These are phyloP conservation scores for Galerucella pusilla DNA, from an alignment of 2,888 invertebrate genomes.

Conservation along the genomic window DNA sequence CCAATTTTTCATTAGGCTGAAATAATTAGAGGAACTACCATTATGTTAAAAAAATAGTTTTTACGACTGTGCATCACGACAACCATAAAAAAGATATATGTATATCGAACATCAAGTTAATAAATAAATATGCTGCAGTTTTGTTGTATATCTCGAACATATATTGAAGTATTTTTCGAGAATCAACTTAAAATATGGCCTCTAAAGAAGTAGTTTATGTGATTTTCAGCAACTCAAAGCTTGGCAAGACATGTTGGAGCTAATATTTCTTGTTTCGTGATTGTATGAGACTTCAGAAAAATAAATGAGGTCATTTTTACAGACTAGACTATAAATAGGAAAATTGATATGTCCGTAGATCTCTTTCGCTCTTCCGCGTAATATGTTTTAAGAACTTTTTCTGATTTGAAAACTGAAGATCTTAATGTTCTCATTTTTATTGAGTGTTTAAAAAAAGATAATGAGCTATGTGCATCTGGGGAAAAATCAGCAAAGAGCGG, in stretches of 20 bases:
- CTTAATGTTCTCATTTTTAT: too few relatives aligned
- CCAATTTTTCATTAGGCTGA: too few relatives aligned
- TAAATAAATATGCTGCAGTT: not conserved
- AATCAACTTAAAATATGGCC: conserved; percentile 25
- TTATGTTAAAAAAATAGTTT: too few relatives aligned
- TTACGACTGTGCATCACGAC: not conserved
- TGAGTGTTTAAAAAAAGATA: too few relatives aligned
- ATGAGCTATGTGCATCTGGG: too few relatives aligned
- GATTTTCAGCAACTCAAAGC: conserved; percentile 25
- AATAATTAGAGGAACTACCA: too few relatives aligned
- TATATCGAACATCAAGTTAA: not conserved
- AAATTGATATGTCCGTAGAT: conserved; percentile 5
- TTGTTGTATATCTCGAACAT: not conserved
- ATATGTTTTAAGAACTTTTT: not conserved
- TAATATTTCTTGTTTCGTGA: conserved; percentile 26
- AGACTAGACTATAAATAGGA: conserved; percentile 5
- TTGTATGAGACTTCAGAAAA: conserved; percentile 8
- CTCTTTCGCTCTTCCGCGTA: not conserved
- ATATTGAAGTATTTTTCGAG: conserved; percentile 27
- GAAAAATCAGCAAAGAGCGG: too few relatives aligned
- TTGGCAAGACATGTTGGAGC: conserved; percentile 26
- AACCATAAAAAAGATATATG: not conserved
- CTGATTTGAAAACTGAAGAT: too few relatives aligned
- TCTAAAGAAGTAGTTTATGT: conserved; percentile 31
- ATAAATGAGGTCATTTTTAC: conserved; percentile 4